Evolutionary conservation across 2,113 vertebrate genomes (phyloP).

Genomic region (Atherinomorus stipes): DNA sequence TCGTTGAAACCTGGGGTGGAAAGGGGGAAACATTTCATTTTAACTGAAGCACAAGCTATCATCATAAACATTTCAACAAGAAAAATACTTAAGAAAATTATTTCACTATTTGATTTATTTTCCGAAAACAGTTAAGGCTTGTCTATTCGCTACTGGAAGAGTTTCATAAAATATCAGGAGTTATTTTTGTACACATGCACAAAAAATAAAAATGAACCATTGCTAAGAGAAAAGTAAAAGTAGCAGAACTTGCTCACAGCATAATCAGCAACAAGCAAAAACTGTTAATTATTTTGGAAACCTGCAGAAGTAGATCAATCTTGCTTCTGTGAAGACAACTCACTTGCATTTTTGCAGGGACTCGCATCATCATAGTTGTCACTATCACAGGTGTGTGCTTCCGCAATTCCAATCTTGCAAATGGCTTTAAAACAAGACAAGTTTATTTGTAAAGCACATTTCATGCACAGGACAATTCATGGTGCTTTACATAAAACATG

Average conservation of each 20-base stretch:
- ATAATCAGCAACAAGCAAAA: neutral
- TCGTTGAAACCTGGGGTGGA: fast-evolving
- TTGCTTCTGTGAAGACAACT: conserved; percentile 1
- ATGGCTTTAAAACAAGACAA: too few relatives aligned
- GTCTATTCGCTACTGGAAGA: too few relatives aligned
- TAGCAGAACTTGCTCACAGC: neutral
- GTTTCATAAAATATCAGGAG: too few relatives aligned
- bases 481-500: too few relatives aligned
- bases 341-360: fast-evolving
- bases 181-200: too few relatives aligned
- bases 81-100: neutral
- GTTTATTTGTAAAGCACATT: too few relatives aligned
- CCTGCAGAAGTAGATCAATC: neutral
- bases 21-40: neutral
- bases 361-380: fast-evolving
- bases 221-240: too few relatives aligned
- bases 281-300: neutral
- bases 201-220: too few relatives aligned
- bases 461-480: too few relatives aligned
- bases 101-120: neutral
- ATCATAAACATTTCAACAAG: neutral
- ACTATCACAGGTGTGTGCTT: fast-evolving
- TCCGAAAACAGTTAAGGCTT: too few relatives aligned
- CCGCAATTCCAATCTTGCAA: neutral
- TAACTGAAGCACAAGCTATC: neutral